Percentiles rank a stretch among this genome's conserved stretches.
Evolutionary conservation across 2,797 vertebrate species (phyloP).

Genomic region (Sebastes ruberrimus): DNA sequence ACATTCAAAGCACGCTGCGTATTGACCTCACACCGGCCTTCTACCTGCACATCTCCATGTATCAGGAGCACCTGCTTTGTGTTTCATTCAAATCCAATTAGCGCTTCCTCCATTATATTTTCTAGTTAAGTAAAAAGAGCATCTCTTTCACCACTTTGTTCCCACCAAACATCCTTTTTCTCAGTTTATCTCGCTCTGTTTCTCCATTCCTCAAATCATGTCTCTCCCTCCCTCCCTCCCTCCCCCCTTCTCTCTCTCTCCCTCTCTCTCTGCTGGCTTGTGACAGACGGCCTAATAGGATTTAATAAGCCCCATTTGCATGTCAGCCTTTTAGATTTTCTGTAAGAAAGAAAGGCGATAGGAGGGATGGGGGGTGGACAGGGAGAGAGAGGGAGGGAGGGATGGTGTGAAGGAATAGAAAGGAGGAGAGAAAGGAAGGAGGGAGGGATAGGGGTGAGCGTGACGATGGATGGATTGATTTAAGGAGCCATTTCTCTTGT

Average conservation of each 20-base stretch:
- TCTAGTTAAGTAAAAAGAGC: background rate
- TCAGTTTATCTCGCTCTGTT: conserved; percentile 14
- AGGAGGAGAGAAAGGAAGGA: conserved; percentile 10
- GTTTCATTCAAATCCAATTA: background rate
- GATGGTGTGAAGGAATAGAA: conserved; percentile 36
- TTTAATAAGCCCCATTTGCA: conserved; percentile 88
- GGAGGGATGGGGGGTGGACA: conserved; percentile 41
- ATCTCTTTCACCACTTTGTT: conserved; percentile 13
- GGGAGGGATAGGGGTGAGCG: conserved; percentile 17
- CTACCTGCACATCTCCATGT: background rate
- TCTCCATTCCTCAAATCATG: conserved; percentile 36
- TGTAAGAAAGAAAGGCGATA: conserved; percentile 73
- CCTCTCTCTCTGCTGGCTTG: conserved; percentile 55
- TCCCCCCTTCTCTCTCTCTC: background rate
- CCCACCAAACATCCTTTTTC: background rate
- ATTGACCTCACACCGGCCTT: background rate
- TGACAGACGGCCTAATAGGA: conserved; percentile 85
- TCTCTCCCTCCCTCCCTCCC: background rate
- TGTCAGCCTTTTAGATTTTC: conserved; percentile 83
- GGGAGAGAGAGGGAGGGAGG: conserved; percentile 17
- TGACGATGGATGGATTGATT: conserved; percentile 33
- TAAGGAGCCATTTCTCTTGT: conserved; percentile 14
- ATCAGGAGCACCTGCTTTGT: background rate
- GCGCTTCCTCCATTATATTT: background rate
- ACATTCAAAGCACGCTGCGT: background rate